Evolutionary conservation across 2,888 invertebrate species (phyloP).

Genomic region (Scelioninae gen. 2): DNA sequence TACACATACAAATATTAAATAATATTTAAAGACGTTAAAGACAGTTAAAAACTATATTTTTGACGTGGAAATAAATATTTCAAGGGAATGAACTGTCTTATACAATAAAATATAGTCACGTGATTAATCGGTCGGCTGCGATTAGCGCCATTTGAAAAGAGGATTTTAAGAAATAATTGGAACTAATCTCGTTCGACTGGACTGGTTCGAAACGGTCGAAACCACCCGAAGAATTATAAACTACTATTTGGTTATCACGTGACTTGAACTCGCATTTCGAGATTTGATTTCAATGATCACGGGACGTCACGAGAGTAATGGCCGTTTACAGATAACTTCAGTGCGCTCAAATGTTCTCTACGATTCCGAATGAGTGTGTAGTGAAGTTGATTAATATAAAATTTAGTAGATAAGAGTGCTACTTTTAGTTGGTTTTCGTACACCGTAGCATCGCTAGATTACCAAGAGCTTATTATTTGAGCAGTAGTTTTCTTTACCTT

Average conservation of each 20-base stretch:
- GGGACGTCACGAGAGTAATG: constrained; percentile 53
- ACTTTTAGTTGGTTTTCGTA: constrained; percentile 32
- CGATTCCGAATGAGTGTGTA: constrained; percentile 32
- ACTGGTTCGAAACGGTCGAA: no score
- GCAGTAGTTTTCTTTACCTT: constrained; percentile 8
- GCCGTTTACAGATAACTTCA: constrained; percentile 39
- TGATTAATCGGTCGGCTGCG: no score
- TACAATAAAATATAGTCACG: no score
- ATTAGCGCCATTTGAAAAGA: no score
- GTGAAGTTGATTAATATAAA: constrained; percentile 21
- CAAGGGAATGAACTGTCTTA: no score
- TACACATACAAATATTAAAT: no score
- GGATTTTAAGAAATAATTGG: no score
- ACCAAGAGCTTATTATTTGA: constrained; percentile 5
- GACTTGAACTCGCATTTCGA: constrained; percentile 20
- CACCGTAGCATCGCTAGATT: constrained; percentile 25
- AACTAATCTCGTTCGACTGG: no score
- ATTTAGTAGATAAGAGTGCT: constrained; percentile 47
- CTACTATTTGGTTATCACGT: constrained; percentile 14
- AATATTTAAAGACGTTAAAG: no score
- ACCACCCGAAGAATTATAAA: no score
- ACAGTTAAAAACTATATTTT: no score
- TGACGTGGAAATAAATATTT: no score
- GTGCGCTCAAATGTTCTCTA: constrained; percentile 49
- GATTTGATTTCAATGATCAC: constrained; percentile 28